Base-by-base conservation (phyloP, 2,888 invertebrate genomes). In the Oscheius onirici region DNA sequence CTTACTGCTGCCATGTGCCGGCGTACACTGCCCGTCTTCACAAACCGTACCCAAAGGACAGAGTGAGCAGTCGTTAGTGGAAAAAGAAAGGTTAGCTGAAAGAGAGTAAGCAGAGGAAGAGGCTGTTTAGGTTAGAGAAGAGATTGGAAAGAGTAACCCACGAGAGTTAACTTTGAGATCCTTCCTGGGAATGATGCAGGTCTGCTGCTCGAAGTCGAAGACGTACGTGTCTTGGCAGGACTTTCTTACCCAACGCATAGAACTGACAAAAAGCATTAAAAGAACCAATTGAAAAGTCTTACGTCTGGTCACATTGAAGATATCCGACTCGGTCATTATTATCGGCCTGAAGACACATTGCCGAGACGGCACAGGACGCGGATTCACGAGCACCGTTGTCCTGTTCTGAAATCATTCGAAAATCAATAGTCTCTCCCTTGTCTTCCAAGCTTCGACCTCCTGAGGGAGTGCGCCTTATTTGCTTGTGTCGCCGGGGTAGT, bases 171-270 rank as follows among this genome's bases (percentile, higher is more conserved):
- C 8, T 17, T 17, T 22, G 17, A 28, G 34, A n/a, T n/a, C 11
- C 41, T 52, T 72, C 75, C 75, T 77, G 49, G 80, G 82, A 63
- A 80, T 83, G 71, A 86, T 79, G 73, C 87, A 87, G 26, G 86
- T 79, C 73, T 87, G 87, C 65, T 85, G 84, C 72, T 86, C 84
- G 76, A 87, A 87, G 78, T 82, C 85, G 83, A 87, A 87, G 73
- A 79, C 72, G 73, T 82, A 83, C 54, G 79, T 81, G 26, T 83
- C 80, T 65, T 87, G 84, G 76, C 87, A 87, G 51, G 83, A 79
- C 65, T 85, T 85, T 69, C 80, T 82, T 44, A 81, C 69, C 87
- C 87, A 87, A 49, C 80, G 75, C 71, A 80, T 79, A 55, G 72
- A 69, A 40, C 86, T 86, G 71, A 52, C 71, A 17, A 43, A 46